Conservation (phyloP, 1,140 invertebrate genomes). For the Leptopilina boulardi region DNA sequence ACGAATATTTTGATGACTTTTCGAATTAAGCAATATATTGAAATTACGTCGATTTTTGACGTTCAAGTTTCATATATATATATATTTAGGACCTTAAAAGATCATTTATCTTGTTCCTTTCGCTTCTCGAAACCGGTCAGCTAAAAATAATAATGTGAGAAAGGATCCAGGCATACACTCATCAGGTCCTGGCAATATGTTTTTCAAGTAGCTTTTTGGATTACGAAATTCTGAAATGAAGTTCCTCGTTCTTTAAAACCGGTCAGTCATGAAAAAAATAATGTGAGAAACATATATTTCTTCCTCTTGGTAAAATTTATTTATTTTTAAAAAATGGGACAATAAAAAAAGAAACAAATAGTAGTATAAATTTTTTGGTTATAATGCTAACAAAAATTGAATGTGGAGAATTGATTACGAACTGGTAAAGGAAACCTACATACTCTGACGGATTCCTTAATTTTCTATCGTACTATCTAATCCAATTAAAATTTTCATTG, state of each 20-base stretch:
- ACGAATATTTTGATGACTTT: no score
- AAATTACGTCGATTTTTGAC: conserved; percentile 10
- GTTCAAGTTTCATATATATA: background rate
- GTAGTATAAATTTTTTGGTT: no score
- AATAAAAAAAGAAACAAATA: no score
- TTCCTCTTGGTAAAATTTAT: background rate
- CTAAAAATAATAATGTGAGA: conserved; percentile 18
- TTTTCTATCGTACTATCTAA: no score
- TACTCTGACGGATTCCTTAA: no score
- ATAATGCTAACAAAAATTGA: no score
- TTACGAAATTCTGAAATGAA: conserved; percentile 14
- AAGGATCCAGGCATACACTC: background rate
- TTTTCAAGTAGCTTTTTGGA: conserved; percentile 17
- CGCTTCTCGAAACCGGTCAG: background rate
- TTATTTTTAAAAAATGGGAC: no score
- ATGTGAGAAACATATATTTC: background rate
- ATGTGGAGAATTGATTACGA: no score
- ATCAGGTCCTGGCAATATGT: conserved; percentile 1
- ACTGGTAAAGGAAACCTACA: no score
- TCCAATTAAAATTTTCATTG: no score
- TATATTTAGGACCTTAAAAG: background rate
- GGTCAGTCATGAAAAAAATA: background rate
- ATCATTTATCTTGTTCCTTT: conserved; percentile 1
- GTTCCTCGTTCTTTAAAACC: conserved; percentile 13
- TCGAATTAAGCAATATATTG: background rate